phyloP scores from a whole-genome alignment of 2,797 vertebrate genomes.

The Phaenicophaeus curvirostris region DNA sequence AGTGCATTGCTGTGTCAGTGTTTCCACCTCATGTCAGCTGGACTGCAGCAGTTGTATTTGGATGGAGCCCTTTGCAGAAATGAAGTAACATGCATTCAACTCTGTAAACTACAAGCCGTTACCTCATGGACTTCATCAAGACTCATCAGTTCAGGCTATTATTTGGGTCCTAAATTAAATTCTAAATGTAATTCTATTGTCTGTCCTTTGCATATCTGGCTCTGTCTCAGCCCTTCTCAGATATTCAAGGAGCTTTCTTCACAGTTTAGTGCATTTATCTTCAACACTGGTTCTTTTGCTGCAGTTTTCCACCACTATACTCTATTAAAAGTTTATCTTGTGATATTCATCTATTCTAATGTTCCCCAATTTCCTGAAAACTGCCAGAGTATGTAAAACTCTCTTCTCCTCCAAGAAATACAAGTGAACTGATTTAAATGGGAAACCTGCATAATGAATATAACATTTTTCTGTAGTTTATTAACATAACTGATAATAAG shows the following conservation, averaged over 20 bases:
- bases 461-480: not conserved
- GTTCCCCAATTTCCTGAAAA: not conserved
- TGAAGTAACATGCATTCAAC: not conserved
- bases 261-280: conserved; percentile 1
- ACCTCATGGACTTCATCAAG: not conserved
- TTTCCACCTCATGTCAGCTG: not conserved
- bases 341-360: conserved; percentile 4
- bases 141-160: not conserved
- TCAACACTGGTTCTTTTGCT: not conserved
- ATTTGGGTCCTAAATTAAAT: not conserved
- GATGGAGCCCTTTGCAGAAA: not conserved
- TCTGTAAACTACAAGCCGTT: not conserved
- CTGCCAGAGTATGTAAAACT: not conserved
- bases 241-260: not conserved
- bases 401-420: not conserved
- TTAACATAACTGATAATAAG: not conserved
- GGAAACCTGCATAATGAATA: not conserved
- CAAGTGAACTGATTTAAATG: not conserved
- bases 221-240: not conserved
- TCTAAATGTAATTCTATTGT: not conserved
- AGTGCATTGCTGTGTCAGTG: not conserved
- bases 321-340: conserved; percentile 6
- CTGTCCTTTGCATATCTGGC: not conserved
- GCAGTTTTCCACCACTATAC: not conserved
- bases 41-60: not conserved